phyloP scores from a whole-genome alignment of 2,888 invertebrate genomes.

The Balanococcus diminutus region DNA sequence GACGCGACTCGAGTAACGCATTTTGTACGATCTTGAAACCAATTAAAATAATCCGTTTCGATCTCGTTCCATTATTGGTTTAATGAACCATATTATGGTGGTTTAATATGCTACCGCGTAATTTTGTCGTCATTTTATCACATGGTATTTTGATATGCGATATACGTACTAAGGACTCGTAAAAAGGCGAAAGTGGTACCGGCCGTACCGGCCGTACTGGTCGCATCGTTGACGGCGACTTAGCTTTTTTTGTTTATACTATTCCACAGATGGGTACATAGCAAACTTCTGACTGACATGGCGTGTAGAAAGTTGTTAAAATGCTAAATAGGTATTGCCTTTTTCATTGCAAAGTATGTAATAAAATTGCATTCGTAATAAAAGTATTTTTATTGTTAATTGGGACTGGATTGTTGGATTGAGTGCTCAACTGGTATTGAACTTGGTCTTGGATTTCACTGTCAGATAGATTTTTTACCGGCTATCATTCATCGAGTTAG shows the following conservation, averaged over 20 bases:
- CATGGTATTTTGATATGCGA: neutral
- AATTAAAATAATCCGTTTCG: conserved; percentile 12
- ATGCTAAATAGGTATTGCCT: conserved; percentile 24
- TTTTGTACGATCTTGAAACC: neutral
- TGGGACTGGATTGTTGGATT: conserved; percentile 18
- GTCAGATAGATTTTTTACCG: neutral
- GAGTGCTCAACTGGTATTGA: conserved; percentile 41
- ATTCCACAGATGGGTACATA: conserved; percentile 7
- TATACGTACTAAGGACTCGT: neutral
- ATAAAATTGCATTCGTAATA: conserved; percentile 20
- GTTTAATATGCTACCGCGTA: neutral
- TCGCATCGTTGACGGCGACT: neutral
- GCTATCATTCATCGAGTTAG: neutral
- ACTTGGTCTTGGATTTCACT: conserved; percentile 50
- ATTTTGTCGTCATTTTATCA: conserved; percentile 3
- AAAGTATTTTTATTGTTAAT: conserved; percentile 37
- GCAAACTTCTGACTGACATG: neutral
- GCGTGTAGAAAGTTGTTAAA: conserved; percentile 25
- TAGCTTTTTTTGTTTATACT: neutral
- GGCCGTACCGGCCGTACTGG: neutral
- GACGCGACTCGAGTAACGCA: neutral
- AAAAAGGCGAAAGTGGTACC: conserved; percentile 46
- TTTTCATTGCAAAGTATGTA: conserved; percentile 26
- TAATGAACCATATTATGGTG: neutral
- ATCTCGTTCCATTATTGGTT: neutral